phyloP scores from a whole-genome alignment of 2,888 invertebrate genomes.

The Drosophila recens region DNA sequence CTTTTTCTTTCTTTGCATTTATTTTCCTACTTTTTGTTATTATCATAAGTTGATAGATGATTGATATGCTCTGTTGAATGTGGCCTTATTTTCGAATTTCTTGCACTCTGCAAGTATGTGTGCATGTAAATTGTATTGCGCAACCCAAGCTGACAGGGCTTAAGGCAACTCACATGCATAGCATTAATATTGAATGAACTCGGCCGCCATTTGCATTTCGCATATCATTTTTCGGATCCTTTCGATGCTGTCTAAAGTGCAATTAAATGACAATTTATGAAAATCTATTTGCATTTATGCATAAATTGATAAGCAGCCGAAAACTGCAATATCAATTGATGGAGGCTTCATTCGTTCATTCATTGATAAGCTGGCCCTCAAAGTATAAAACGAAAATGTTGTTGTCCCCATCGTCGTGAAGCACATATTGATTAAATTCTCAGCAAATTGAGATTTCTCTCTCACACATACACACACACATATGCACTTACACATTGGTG shows the following conservation, averaged over 20 bases:
- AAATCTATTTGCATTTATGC: conserved; percentile 77
- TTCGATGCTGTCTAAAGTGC: conserved; percentile 56
- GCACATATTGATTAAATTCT: conserved; percentile 71
- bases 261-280: conserved; percentile 78
- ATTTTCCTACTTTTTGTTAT: too few relatives aligned
- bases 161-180: conserved; percentile 31
- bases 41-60: too few relatives aligned
- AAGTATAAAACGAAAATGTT: conserved; percentile 22
- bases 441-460: conserved; percentile 69
- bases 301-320: conserved; percentile 72
- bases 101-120: not conserved
- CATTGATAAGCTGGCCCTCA: conserved; percentile 24
- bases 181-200: conserved; percentile 53
- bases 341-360: conserved; percentile 3
- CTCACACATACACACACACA: conserved; percentile 13
- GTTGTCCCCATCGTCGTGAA: conserved; percentile 39
- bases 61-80: too few relatives aligned
- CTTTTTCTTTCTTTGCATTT: not conserved
- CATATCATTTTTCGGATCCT: conserved; percentile 60
- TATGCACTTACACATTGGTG: conserved; percentile 14
- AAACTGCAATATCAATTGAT: conserved; percentile 21
- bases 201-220: conserved; percentile 64
- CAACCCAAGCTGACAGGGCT: conserved; percentile 8
- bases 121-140: conserved; percentile 2
- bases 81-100: not conserved